phyloP scores from a whole-genome alignment of 2,113 vertebrate genomes.

The Crotalus tigris region DNA sequence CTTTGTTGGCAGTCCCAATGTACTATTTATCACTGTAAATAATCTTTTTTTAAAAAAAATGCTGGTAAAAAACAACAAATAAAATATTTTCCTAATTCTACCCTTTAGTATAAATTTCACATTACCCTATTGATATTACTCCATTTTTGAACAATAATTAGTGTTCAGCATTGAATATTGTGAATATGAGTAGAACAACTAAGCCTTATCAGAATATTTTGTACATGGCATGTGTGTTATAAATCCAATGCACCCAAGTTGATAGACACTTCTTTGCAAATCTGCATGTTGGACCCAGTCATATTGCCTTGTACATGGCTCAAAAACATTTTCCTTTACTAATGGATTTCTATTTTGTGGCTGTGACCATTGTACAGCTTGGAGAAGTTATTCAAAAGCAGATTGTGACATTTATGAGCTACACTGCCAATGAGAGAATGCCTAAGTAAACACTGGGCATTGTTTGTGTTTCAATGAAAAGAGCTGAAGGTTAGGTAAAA shows the following conservation, averaged over 20 bases:
- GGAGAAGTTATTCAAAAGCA: not conserved
- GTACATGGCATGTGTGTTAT: not conserved
- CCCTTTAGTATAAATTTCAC: not conserved
- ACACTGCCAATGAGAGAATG: not conserved
- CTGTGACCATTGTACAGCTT: too few species aligned
- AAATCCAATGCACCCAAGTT: not conserved
- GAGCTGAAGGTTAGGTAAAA: not conserved
- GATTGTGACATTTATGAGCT: not conserved
- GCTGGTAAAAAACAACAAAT: not conserved
- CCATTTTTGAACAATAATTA: not conserved
- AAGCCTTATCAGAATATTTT: not conserved
- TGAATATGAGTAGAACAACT: not conserved
- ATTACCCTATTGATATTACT: not conserved
- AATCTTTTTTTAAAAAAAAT: not conserved
- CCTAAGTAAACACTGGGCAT: not conserved
- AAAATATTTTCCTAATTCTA: not conserved
- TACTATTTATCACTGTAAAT: not conserved
- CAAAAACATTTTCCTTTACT: not conserved
- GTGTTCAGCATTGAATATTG: not conserved
- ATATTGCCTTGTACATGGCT: not conserved
- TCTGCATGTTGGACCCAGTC: not conserved
- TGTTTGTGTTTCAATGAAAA: not conserved
- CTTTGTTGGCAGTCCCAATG: constrained; percentile 24
- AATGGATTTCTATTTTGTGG: not conserved
- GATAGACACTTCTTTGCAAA: not conserved